Evolutionary conservation across 2,113 vertebrate genomes (phyloP).

Genomic region (Galbula dea): DNA sequence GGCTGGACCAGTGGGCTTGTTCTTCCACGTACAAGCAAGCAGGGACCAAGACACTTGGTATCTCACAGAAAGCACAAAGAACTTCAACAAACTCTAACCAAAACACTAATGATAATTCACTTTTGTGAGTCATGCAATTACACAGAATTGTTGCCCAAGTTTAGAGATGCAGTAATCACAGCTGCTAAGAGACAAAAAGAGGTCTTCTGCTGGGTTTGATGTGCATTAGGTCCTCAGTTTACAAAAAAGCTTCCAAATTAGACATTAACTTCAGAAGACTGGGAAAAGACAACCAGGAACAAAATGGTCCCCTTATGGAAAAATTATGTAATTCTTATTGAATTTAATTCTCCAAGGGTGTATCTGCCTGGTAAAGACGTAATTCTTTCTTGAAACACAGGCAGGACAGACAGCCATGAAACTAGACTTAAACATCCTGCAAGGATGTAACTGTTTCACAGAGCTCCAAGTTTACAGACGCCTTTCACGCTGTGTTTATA

Average conservation of each 20-base stretch:
- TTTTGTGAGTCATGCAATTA: not conserved
- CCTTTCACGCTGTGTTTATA: not conserved
- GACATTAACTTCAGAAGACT: slow-evolving; percentile 59
- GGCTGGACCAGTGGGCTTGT: rapidly evolving
- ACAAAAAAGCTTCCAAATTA: slow-evolving; percentile 54
- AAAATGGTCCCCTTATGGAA: slow-evolving; percentile 27
- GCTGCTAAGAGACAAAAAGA: slow-evolving; percentile 14
- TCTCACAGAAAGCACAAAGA: not conserved
- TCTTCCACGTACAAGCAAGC: rapidly evolving
- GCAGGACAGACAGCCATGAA: not conserved
- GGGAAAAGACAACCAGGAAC: slow-evolving; percentile 24
- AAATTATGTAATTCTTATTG: slow-evolving; percentile 21
- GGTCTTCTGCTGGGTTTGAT: not conserved
- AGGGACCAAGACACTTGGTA: rapidly evolving
- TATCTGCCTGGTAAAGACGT: not conserved
- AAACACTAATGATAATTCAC: not conserved
- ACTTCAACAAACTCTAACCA: not conserved
- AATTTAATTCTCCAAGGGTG: slow-evolving; percentile 14
- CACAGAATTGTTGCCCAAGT: not conserved
- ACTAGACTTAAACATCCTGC: not conserved
- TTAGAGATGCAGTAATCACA: not conserved
- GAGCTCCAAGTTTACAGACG: not conserved
- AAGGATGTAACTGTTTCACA: not conserved
- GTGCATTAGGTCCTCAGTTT: slow-evolving; percentile 27
- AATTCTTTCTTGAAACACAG: not conserved